phyloP scores from a whole-genome alignment of 2,113 vertebrate genomes.

The Crotalus viridis region DNA sequence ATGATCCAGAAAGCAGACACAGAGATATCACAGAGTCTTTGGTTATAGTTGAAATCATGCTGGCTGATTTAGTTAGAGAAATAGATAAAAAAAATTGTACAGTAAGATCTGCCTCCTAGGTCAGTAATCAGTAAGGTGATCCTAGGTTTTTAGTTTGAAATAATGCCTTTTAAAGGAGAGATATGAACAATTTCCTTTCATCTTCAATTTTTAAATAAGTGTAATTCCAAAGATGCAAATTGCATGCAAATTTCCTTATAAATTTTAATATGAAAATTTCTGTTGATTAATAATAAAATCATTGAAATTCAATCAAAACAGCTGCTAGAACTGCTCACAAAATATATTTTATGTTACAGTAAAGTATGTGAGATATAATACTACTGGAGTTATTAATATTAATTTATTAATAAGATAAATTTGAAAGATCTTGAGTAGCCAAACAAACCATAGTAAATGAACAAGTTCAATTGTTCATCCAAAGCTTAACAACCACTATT shows the following conservation, averaged over 20 bases:
- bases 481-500: not conserved
- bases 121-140: not conserved
- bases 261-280: not conserved
- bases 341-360: not conserved
- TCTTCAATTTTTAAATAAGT: not conserved
- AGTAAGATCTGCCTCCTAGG: not conserved
- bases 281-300: not conserved
- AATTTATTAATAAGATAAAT: not conserved
- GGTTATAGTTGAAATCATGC: not conserved
- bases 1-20: not conserved
- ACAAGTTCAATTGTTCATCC: not conserved
- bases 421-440: not conserved
- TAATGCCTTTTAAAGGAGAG: not conserved
- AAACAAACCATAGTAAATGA: not conserved
- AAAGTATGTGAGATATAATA: not conserved
- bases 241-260: slow-evolving; percentile 8
- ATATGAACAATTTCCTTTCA: not conserved
- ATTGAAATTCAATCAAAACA: not conserved
- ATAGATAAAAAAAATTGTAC: not conserved
- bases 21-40: not conserved
- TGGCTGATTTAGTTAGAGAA: slow-evolving; percentile 1
- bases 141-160: not conserved
- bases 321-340: not conserved
- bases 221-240: not conserved
- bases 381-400: not conserved